phyloP scores from a whole-genome alignment of 2,113 vertebrate genomes.

The Prionailurus bengalensis region DNA sequence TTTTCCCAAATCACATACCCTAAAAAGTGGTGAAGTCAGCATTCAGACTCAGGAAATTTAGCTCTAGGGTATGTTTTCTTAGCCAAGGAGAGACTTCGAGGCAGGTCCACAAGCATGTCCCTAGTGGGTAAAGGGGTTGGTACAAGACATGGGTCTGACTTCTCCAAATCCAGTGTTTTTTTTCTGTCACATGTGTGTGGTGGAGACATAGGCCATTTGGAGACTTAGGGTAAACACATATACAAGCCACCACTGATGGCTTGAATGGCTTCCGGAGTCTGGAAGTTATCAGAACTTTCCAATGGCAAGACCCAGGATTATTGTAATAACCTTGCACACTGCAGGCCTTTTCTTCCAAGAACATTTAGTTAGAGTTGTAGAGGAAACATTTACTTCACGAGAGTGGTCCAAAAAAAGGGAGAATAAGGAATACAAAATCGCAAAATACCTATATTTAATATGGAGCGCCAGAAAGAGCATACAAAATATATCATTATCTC shows the following conservation, averaged over 20 bases:
- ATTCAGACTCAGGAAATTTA: neutral
- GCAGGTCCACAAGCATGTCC: neutral
- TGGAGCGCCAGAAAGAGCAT: neutral
- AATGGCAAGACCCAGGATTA: neutral
- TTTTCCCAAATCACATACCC: neutral
- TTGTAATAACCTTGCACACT: neutral
- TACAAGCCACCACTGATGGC: neutral
- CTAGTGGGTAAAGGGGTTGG: neutral
- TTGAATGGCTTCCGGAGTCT: neutral
- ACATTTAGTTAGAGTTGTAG: neutral
- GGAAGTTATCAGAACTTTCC: neutral
- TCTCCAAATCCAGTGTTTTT: neutral
- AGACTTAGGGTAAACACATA: neutral
- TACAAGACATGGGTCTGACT: neutral
- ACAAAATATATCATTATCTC: neutral
- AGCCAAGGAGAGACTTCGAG: neutral
- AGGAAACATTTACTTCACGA: neutral
- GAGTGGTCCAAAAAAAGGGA: neutral
- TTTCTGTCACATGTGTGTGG: neutral
- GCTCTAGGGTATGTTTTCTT: neutral
- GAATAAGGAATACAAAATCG: neutral
- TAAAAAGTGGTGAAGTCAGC: neutral
- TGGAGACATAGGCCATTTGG: neutral
- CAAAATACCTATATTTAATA: neutral
- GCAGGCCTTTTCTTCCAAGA: neutral